Conservation (phyloP, 2,797 vertebrate species). For the Eospalax fontanierii region DNA sequence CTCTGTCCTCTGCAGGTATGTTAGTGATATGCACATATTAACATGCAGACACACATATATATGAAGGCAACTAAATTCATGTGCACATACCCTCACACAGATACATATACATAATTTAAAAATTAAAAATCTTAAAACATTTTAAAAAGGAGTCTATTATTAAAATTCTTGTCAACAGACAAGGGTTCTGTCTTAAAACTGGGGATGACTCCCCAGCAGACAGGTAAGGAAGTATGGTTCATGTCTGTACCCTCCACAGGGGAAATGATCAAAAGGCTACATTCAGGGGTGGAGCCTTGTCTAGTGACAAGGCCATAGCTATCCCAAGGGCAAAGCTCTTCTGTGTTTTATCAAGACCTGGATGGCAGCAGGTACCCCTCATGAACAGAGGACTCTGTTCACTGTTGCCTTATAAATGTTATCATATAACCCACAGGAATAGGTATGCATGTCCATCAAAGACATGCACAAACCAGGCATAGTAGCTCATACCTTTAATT, state of each 20-base stretch:
- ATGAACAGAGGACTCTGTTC: background rate
- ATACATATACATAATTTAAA: background rate
- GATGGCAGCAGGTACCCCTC: background rate
- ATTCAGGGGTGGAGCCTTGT: background rate
- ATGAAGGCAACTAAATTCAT: background rate
- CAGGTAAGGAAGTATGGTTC: background rate
- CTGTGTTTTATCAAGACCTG: background rate
- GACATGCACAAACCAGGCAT: background rate
- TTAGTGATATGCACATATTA: background rate
- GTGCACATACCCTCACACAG: background rate
- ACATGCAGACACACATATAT: background rate
- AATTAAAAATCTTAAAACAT: background rate
- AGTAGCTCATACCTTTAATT: no score
- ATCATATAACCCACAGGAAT: background rate
- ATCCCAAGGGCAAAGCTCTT: background rate
- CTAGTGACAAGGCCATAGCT: rapidly evolving
- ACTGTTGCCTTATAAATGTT: background rate
- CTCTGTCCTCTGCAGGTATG: background rate
- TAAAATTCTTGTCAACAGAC: background rate
- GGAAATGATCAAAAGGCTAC: background rate
- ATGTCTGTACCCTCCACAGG: background rate
- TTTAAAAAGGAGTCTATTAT: background rate
- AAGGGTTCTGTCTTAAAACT: background rate
- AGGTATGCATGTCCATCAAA: background rate
- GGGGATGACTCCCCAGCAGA: background rate